Base-by-base conservation (phyloP, 2,797 vertebrate species). In the Sebastes trivittatus region DNA sequence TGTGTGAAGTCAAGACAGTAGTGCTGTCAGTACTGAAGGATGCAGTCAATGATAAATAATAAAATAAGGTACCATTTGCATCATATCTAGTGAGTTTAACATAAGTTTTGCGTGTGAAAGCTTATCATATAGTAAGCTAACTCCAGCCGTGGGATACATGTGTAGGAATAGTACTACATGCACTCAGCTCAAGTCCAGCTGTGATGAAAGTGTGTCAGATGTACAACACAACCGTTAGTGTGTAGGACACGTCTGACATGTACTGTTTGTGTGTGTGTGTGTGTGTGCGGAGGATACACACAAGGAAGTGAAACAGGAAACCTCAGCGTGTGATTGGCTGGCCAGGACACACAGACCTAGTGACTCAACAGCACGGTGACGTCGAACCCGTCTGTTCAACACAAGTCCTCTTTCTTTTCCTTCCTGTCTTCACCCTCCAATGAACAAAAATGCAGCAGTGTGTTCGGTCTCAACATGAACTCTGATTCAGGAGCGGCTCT, bases 271-370 rank as follows among this genome's bases (percentile, higher is more conserved):
- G 32, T 32, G 63, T 55, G n/a, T 23, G 25, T 32, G 29, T 30
- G 2, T 30, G 32, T 34, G 3, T 4, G 9, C 3, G 0, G 5
- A 16, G 25, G n/a, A 36, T 11, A 18, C 36, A 70, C 27, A 63
- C 4, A 2, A 20, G 32, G 66, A 84, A 81, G 73, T 75, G 82
- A 87, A 82, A 87, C 23, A 20, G 68, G 75, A 88, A 74, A 77
- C 76, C 72, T 56, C 55, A 2, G 54, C 27, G 1, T 72, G 49
- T 56, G 72, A 91, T 87, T 90, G 83, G 88, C 68, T 75, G 81
- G 11, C 59, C 2, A 11, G 13, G 42, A 46, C 75, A 16, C 68
- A 59, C 27, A 32, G 49, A 16, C 34, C 65, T 9, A 23, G 22
- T 46, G 23, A 29, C 55, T 56, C 2, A 60, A 60, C 55, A 2